phyloP scores from a whole-genome alignment of 23 tunicate species.

The Ciona savignyi region DNA sequence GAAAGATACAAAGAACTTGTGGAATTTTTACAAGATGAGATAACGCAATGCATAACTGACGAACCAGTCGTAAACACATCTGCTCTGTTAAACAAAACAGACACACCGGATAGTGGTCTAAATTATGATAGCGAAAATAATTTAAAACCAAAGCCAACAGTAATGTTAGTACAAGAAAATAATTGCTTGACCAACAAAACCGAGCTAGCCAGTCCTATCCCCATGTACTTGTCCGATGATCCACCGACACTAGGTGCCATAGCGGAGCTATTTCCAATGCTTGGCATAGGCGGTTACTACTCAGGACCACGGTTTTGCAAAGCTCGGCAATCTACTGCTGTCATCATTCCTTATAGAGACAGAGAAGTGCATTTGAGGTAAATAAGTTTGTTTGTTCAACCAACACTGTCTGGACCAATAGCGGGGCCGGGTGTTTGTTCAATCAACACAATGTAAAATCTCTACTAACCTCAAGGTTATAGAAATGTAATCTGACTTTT shows the following conservation, averaged over 20 bases:
- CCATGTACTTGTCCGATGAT: not conserved
- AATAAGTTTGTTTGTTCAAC: too few relatives aligned
- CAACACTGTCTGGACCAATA: too few relatives aligned
- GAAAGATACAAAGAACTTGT: not conserved
- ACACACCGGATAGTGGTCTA: not conserved
- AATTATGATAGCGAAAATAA: not conserved
- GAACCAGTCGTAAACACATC: too few relatives aligned
- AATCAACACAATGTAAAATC: too few relatives aligned
- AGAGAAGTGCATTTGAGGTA: conserved; percentile 51
- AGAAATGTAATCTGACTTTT: too few relatives aligned
- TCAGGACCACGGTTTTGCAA: conserved; percentile 46
- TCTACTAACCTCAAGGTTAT: too few relatives aligned
- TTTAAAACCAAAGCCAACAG: too few relatives aligned
- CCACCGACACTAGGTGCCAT: conserved; percentile 35
- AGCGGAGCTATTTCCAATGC: conserved; percentile 5
- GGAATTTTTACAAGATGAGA: not conserved
- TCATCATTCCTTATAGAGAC: conserved; percentile 68
- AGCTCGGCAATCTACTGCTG: conserved; percentile 52
- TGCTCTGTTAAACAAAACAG: not conserved
- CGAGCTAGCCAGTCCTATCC: not conserved
- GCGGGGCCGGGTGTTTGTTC: too few relatives aligned
- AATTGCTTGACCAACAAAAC: not conserved
- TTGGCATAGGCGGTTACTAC: conserved; percentile 25
- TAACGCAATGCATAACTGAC: not conserved
- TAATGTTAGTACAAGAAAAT: not conserved